Evolutionary conservation across 2,797 vertebrate genomes (phyloP).

Genomic region (Leucoraja ocellata): DNA sequence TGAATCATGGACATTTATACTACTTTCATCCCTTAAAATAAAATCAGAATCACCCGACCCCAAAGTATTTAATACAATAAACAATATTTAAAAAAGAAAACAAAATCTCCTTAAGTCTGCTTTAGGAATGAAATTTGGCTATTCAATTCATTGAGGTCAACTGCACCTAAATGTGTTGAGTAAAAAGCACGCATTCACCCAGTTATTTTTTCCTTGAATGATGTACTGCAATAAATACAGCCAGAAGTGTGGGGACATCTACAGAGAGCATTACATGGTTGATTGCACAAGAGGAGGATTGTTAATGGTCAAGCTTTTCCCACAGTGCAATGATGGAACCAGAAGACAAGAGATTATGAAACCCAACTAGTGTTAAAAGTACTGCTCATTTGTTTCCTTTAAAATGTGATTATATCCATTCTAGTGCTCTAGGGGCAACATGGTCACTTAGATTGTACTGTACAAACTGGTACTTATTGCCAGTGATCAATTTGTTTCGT

Average conservation of each 20-base stretch:
- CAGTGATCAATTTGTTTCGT: conserved; percentile 80
- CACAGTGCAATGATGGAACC: conserved; percentile 51
- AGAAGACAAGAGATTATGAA: conserved; percentile 40
- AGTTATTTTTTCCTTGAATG: conserved; percentile 47
- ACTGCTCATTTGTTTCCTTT: conserved; percentile 44
- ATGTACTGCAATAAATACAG: conserved; percentile 52
- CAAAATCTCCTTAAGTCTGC: conserved; percentile 8
- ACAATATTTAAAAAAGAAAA: conserved; percentile 6
- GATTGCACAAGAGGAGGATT: conserved; percentile 50
- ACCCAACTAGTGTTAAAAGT: conserved; percentile 53
- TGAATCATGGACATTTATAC: conserved; percentile 3
- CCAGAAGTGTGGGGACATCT: conserved; percentile 51
- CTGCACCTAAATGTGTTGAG: conserved; percentile 47
- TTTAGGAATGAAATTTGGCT: conserved; percentile 34
- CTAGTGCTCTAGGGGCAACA: conserved; percentile 45
- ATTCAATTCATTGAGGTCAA: conserved; percentile 49
- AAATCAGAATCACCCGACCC: not conserved
- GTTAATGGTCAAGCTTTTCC: conserved; percentile 45
- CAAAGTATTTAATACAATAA: conserved; percentile 28
- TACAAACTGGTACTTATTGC: conserved; percentile 65
- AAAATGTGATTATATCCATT: conserved; percentile 45
- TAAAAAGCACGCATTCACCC: conserved; percentile 53
- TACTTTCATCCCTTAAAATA: conserved; percentile 22
- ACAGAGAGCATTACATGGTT: conserved; percentile 50
- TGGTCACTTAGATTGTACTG: conserved; percentile 55